Evolutionary conservation across 2,113 vertebrate genomes (phyloP), one percentile per base, ranked within the genome.

Genomic region (Hippolais icterina): DNA sequence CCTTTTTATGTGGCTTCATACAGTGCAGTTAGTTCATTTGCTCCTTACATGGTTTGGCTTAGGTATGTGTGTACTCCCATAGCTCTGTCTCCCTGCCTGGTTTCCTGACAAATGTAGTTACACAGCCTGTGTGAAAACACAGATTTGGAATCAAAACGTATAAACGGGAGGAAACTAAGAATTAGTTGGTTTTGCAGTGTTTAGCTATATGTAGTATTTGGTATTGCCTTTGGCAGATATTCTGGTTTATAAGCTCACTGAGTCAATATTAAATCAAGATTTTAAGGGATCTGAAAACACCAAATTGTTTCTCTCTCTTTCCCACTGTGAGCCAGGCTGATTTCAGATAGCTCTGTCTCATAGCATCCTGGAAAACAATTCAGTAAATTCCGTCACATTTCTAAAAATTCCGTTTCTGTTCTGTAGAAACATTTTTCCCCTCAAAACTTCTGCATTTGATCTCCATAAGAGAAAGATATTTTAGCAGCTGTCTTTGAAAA

Each of bases 141-240:
- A 63, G 59, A 74, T 77, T 86, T 96, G 65, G 56, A 93, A 95
- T 87, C 42, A 71, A 89, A 96, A 93, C 41, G 29, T 44, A 5
- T 83, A 41, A 89, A 70, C 0, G 1, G 17, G 49, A 31, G 50
- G 39, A 81, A 96, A 47, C 72, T 37, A 83, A 78, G 52, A 93
- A 89, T 83, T 86, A 77, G 85, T 75, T 90, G 79, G 60, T 37
- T 94, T 96, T 93, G 42, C 82, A 88, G 69, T 93, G 64, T 93
- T 95, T 95, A 92, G 47, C 68, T 92, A 8, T 79, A 57, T 41
- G 79, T 83, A 72, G 64, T 70, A 39, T 86, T 90, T 6, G 3
- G 35, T 96, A 71, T 93, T 96, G 72, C 80, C 83, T 96, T 92
- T 96, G 93, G 92, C 95, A 96, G 46, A 83, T 75, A 44, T 3